Percentiles rank a stretch among this genome's conserved stretches.
These are phyloP conservation scores for Otolemur crassicaudatus DNA, from an alignment of 2,797 vertebrate species.

Conservation along the genomic window DNA sequence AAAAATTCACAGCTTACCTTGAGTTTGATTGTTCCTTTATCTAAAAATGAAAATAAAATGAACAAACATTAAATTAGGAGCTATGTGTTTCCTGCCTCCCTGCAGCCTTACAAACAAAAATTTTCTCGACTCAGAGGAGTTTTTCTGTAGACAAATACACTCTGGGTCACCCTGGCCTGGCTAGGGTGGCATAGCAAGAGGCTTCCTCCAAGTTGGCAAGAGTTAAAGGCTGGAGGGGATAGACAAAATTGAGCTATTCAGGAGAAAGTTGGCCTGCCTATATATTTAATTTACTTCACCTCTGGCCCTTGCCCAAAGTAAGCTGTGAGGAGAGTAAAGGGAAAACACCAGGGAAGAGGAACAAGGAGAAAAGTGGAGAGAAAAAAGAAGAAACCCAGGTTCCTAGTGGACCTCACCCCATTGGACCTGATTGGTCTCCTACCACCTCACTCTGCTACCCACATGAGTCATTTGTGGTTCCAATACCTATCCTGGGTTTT, in stretches of 20 bases:
- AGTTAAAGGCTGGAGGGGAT: not conserved
- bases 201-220: not conserved
- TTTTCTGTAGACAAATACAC: not conserved
- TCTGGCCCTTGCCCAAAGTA: not conserved
- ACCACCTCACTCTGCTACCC: not conserved
- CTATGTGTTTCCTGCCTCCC: not conserved
- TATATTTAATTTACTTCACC: not conserved
- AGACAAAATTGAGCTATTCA: not conserved
- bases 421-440: not conserved
- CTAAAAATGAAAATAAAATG: slow-evolving; percentile 86
- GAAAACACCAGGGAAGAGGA: not conserved
- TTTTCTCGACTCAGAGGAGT: not conserved
- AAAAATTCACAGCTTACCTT: slow-evolving; percentile 90
- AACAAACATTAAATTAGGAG: slow-evolving; percentile 22
- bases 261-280: not conserved
- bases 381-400: slow-evolving; percentile 12
- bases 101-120: not conserved
- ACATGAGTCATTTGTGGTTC: not conserved
- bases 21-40: slow-evolving; percentile 95
- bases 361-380: not conserved
- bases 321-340: not conserved
- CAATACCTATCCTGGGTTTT: not conserved
- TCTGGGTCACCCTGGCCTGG: not conserved
- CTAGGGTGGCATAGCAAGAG: not conserved
- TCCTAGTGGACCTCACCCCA: not conserved